Conservation (phyloP, 2,113 vertebrate genomes). For the Hypomesus transpacificus region DNA sequence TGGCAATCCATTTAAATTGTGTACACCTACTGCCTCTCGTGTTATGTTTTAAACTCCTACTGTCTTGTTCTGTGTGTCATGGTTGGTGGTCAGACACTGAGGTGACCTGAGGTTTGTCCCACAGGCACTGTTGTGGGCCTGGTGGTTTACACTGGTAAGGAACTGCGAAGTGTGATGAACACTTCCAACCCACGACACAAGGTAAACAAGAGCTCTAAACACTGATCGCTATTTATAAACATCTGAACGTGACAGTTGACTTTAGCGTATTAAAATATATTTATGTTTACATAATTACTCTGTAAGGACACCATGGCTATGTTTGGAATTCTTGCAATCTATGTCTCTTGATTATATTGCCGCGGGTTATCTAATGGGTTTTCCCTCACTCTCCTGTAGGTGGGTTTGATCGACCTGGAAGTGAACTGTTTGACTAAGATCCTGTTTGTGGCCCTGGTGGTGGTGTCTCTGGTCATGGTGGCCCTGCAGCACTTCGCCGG, state of each 20-base stretch:
- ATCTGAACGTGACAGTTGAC: neutral
- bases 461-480: conserved; percentile 96
- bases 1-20: too few species aligned
- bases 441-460: conserved; percentile 88
- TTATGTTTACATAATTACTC: too few species aligned
- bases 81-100: neutral
- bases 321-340: neutral
- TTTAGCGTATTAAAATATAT: neutral
- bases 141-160: conserved; percentile 95
- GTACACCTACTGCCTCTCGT: conserved; percentile 25
- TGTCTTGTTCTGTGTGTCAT: neutral
- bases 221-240: neutral
- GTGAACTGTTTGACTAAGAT: conserved; percentile 98
- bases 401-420: conserved; percentile 94
- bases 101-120: neutral
- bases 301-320: too few species aligned
- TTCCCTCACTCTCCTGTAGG: conserved; percentile 66
- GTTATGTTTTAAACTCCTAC: conserved; percentile 27
- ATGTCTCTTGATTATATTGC: neutral
- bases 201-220: conserved; percentile 66
- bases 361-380: neutral
- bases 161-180: conserved; percentile 97
- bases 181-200: conserved; percentile 94
- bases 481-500: conserved; percentile 94
- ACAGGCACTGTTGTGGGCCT: conserved; percentile 94